These are phyloP conservation scores for Ploceus nigricollis DNA, from an alignment of 2,113 vertebrate species.

Conservation along the genomic window DNA sequence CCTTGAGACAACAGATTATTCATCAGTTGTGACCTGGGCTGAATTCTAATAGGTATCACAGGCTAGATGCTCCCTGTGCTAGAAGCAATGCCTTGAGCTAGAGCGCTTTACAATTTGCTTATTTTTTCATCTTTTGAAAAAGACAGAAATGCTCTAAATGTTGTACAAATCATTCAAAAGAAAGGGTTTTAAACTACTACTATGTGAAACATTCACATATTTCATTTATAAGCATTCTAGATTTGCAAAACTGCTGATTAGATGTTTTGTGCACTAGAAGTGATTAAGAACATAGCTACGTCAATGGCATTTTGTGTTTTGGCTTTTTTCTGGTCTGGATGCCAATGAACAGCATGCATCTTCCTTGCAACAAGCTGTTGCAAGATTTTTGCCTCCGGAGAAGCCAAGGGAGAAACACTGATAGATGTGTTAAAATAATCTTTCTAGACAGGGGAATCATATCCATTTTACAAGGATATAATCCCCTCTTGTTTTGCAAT, in stretches of 20 bases:
- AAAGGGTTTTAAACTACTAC: constrained; percentile 1
- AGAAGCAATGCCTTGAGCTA: background rate
- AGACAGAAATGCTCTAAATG: background rate
- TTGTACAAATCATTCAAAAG: background rate
- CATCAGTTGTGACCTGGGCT: background rate
- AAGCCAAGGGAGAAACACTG: constrained; percentile 53
- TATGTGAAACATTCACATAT: constrained; percentile 18
- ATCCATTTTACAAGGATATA: constrained; percentile 4
- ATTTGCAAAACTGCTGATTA: constrained; percentile 61
- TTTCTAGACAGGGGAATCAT: constrained; percentile 26
- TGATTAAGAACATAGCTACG: constrained; percentile 54
- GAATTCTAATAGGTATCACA: background rate
- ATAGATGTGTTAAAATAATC: constrained; percentile 52
- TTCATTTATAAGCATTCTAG: constrained; percentile 44
- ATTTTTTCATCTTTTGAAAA: background rate
- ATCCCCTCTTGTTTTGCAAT: background rate
- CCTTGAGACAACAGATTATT: background rate
- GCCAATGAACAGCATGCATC: constrained; percentile 69
- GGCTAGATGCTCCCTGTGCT: background rate
- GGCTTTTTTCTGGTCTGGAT: constrained; percentile 45
- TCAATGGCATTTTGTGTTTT: constrained; percentile 66
- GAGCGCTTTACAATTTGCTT: background rate
- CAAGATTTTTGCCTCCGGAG: constrained; percentile 51
- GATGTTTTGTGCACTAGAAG: constrained; percentile 45
- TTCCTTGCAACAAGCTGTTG: constrained; percentile 67